Evolutionary conservation across 2,888 invertebrate species (phyloP), one percentile per base, ranked within the genome.

Genomic region (Stenotaenia linearis): DNA sequence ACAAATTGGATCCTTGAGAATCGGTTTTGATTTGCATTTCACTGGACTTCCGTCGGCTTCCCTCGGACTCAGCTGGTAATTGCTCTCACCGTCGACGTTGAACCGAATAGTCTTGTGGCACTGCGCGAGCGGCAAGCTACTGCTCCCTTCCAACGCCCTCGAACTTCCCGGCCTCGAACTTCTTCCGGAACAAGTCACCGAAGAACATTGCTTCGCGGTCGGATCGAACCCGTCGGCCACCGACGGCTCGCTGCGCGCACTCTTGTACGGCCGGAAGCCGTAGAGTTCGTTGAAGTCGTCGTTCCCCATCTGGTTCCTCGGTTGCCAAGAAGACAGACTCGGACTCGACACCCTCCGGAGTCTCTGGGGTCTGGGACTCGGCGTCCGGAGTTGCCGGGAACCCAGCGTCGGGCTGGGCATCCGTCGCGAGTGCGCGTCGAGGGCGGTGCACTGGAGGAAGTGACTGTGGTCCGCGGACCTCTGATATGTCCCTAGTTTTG

Each of bases 1-100:
- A 80, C 83, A 83, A 23, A 83, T 78, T 6, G 83, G 82, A 40
- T 83, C 83, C 79, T 83, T 83, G 7, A 83, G 79, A 75, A 83
- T 83, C 15, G 83, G 82, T 79, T 83, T 83, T 37, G 82, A 81
- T 35, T 81, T 80, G 37, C 32, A 32, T 35, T 30, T 37, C 12
- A 75, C 10, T n/a, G 75, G 75, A 75, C 30, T 32, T 10, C 25
- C 18, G 21, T 40, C 45, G 1, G 50, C 28, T 25, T 45, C 50
- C 18, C 25, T 35, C 7, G 77, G 30, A 18, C 21, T 30, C 18
- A 3, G 18, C 18, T 37, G n/a, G 6, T 37, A 21, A 25, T 35
- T 40, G 15, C 25, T 80, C 50, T 82, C 78, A 3, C 80, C 79
- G 77, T 82, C 82, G 6, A 81, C 80, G 28, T 82, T 81, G 40